Evolutionary conservation across 2,888 invertebrate species (phyloP).

Genomic region (Stenurella melanura): DNA sequence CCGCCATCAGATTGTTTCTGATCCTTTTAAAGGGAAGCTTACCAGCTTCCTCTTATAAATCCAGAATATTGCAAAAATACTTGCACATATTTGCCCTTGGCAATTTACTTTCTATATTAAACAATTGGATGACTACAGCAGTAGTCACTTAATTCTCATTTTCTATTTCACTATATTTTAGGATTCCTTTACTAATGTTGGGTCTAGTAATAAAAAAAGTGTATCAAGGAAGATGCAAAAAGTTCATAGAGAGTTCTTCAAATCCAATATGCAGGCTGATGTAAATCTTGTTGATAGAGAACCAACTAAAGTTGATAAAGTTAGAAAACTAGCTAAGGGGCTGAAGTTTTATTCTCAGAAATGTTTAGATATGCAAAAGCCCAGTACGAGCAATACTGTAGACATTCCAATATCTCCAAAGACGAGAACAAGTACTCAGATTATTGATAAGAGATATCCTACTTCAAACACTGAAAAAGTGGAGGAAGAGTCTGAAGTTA

Average conservation of each 20-base stretch:
- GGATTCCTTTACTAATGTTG: conserved; percentile 57
- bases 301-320: conserved; percentile 50
- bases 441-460: conserved; percentile 79
- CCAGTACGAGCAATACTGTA: conserved; percentile 43
- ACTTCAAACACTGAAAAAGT: conserved; percentile 42
- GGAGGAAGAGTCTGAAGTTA: not conserved
- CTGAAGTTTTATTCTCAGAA: conserved; percentile 51
- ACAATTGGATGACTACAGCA: conserved; percentile 61
- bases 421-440: conserved; percentile 68
- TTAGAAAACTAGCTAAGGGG: conserved; percentile 51
- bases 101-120: conserved; percentile 84
- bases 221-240: conserved; percentile 52
- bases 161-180: conserved; percentile 45
- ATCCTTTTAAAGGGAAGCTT: conserved; percentile 85
- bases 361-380: conserved; percentile 19
- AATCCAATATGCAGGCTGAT: conserved; percentile 21
- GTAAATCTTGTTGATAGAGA: conserved; percentile 41
- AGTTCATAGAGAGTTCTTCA: conserved; percentile 39
- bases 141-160: conserved; percentile 4
- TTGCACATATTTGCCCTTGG: conserved; percentile 88
- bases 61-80: conserved; percentile 82
- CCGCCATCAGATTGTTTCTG: conserved; percentile 93
- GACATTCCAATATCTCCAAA: conserved; percentile 47
- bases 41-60: conserved; percentile 83
- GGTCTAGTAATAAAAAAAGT: conserved; percentile 58